phyloP scores from a whole-genome alignment of 2,113 vertebrate genomes.

The Macroglossus sobrinus region DNA sequence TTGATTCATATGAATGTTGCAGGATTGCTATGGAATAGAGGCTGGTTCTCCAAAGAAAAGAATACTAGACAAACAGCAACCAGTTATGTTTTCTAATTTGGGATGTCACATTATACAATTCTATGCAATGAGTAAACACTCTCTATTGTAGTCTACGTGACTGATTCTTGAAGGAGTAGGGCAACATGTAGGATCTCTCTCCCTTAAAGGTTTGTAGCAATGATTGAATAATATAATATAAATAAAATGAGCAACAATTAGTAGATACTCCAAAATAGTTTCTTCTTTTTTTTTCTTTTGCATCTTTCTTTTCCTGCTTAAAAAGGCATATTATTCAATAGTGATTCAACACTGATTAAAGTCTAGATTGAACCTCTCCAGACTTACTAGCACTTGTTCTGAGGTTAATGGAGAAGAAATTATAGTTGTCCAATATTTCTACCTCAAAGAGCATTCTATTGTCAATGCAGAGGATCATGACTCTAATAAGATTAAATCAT shows the following conservation, averaged over 20 bases:
- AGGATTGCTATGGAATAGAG: not conserved
- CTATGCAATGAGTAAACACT: not conserved
- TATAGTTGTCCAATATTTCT: not conserved
- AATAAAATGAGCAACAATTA: not conserved
- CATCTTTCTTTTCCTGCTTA: not conserved
- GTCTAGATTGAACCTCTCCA: not conserved
- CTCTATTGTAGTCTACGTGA: not conserved
- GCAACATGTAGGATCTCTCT: not conserved
- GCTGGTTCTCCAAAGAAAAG: not conserved
- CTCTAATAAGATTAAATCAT: not conserved
- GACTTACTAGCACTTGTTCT: not conserved
- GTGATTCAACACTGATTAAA: not conserved
- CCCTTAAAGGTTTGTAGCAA: not conserved
- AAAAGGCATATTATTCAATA: not conserved
- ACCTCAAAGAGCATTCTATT: not conserved
- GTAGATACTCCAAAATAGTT: not conserved
- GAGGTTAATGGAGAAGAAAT: not conserved
- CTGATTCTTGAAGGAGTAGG: not conserved
- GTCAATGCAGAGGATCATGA: not conserved
- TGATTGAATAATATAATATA: not conserved
- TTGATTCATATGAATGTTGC: not conserved
- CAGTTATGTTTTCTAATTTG: not conserved
- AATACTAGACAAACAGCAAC: not conserved
- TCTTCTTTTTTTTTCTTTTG: not conserved
- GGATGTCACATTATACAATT: not conserved